Conservation (phyloP, 1,140 invertebrate genomes). For the Diorhabda elongata region DNA sequence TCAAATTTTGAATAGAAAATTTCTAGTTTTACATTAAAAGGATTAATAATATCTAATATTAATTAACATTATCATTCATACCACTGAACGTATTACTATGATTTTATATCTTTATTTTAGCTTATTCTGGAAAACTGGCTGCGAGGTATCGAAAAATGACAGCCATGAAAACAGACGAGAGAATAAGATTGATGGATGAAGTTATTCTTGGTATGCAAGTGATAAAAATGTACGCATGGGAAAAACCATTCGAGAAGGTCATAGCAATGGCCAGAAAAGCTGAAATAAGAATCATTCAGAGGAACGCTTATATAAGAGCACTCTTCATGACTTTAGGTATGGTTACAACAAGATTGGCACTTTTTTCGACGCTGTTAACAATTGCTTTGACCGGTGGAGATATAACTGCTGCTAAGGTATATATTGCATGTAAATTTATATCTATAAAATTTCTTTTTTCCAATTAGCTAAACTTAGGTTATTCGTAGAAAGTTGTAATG, state of each 20-base stretch:
- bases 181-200: slow-evolving; percentile 75
- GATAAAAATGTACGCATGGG: slow-evolving; percentile 82
- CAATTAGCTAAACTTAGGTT: slow-evolving; percentile 25
- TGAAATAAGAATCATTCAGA: slow-evolving; percentile 59
- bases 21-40: no score
- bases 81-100: no score
- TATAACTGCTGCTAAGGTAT: slow-evolving; percentile 57
- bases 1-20: no score
- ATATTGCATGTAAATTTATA: neutral
- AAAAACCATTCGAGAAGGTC: slow-evolving; percentile 64
- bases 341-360: slow-evolving; percentile 63
- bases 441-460: slow-evolving; percentile 1
- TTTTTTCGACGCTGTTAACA: slow-evolving; percentile 60
- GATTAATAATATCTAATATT: no score
- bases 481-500: no score
- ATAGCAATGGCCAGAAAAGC: slow-evolving; percentile 55
- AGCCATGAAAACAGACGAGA: slow-evolving; percentile 66
- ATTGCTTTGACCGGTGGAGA: slow-evolving; percentile 53
- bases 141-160: slow-evolving; percentile 60
- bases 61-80: no score
- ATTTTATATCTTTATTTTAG: no score
- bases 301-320: slow-evolving; percentile 64
- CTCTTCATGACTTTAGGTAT: slow-evolving; percentile 69
- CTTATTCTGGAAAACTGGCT: slow-evolving; percentile 58
- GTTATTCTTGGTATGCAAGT: slow-evolving; percentile 68